These are phyloP conservation scores for Siphamia tubifer DNA, from an alignment of 2,113 vertebrate genomes.

Conservation along the genomic window DNA sequence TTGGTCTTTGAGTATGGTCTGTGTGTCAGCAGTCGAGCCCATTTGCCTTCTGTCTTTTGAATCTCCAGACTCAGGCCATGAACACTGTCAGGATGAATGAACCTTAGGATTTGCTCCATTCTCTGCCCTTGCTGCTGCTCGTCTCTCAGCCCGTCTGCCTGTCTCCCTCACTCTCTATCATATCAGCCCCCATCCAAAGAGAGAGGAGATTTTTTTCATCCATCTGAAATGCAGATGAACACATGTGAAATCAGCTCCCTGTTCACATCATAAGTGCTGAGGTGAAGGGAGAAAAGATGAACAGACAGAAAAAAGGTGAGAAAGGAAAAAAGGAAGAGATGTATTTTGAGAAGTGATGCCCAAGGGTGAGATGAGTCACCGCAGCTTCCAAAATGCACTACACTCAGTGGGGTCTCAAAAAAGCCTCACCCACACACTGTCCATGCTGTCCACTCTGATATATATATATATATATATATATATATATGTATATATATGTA, in stretches of 20 bases:
- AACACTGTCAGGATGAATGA: conserved; percentile 42
- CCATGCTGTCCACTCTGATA: conserved; percentile 7
- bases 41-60: neutral
- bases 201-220: neutral
- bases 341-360: too few relatives aligned
- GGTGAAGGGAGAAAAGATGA: neutral
- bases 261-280: too few relatives aligned
- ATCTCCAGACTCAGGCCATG: conserved; percentile 7
- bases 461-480: too few relatives aligned
- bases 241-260: too few relatives aligned
- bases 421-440: neutral
- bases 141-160: conserved; percentile 26
- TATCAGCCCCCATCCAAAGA: neutral
- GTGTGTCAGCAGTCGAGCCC: conserved; percentile 2
- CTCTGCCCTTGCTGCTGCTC: conserved; percentile 26
- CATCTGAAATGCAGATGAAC: neutral
- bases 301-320: too few relatives aligned
- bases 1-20: neutral
- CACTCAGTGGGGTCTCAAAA: conserved; percentile 25
- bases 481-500: too few relatives aligned
- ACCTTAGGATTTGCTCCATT: conserved; percentile 2
- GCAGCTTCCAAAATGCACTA: neutral
- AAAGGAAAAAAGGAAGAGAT: too few relatives aligned
- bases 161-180: neutral
- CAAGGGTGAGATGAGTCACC: conserved; percentile 50